Evolutionary conservation across 2,888 invertebrate genomes (phyloP), one percentile per base, ranked within the genome.

Genomic region (Brachyptera risi): DNA sequence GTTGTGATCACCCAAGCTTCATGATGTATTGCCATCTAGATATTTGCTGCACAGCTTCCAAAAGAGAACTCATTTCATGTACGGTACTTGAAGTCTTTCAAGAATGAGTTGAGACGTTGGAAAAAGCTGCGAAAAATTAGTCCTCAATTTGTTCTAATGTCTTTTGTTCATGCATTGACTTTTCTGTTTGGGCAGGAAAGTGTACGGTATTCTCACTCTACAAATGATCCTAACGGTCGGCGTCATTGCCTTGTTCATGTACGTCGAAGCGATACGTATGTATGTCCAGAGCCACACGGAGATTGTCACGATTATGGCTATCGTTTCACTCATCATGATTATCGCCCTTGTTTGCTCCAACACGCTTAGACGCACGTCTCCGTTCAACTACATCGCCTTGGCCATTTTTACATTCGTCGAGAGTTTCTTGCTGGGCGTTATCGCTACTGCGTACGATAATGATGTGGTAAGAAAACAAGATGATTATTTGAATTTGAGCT

Each of bases 311-410:
- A 75, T 88, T 1, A 84, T 86, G 1, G 76, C 88, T 66, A 84
- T 74, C 1, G 69, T 85, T 50, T 83, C 88, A 60, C 76, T 96
- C 65, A 86, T 91, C 0, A 82, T 88, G 5, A 76, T 96, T 73
- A 86, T 96, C 61, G 81, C 84, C 23, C 84, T 96, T 84, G 86
- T 91, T 1, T 97, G 96, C 73, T 96, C 95, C 74, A 85, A 85
- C 42, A 81, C 81, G 69, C 87, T 95, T 9, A 83, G 96, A 24
- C 84, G 96, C 56, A 86, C 86, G 67, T 83, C 87, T 26, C 96
- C 96, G 0, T 82, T 84, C 75, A 97, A 97, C 77, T 89, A 91
- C 75, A 88, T 97, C 64, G 88, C 95, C 73, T 80, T 97, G 58
- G 82, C 82, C n/a, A 71, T 96, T 9, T 96, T 97, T 75, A 94